phyloP scores from a whole-genome alignment of 2,888 invertebrate species.

The Hypomecis punctinalis region DNA sequence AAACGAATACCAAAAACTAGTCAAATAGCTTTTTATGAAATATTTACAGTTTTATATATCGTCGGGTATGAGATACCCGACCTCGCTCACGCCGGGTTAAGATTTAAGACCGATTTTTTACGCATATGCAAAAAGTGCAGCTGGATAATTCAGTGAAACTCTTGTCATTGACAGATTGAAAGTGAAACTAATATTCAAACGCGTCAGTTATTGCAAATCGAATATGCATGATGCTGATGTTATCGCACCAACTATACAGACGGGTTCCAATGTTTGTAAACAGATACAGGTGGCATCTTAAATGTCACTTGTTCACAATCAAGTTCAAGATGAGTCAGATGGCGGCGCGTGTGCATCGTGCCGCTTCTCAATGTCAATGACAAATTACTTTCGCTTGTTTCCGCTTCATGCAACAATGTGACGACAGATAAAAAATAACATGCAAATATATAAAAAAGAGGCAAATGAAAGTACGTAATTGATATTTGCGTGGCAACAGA shows the following conservation, averaged over 20 bases:
- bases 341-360: conserved; percentile 50
- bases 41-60: no score
- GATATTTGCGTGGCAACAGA: conserved; percentile 36
- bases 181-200: conserved; percentile 6
- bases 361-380: conserved; percentile 73
- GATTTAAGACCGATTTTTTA: background rate
- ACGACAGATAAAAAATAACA: conserved; percentile 32
- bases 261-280: conserved; percentile 46
- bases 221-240: conserved; percentile 1
- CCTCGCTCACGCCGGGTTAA: no score
- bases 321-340: conserved; percentile 77
- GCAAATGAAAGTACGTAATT: conserved; percentile 30
- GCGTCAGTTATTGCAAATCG: background rate
- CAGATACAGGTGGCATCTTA: conserved; percentile 43
- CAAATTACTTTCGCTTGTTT: conserved; percentile 68
- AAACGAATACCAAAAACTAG: no score
- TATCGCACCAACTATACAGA: conserved; percentile 17
- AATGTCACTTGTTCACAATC: conserved; percentile 64
- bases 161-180: conserved; percentile 1
- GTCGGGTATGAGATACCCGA: no score
- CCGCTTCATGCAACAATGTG: conserved; percentile 49
- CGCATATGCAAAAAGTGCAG: background rate
- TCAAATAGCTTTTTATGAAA: no score
- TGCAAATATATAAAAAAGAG: conserved; percentile 33
- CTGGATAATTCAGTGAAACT: background rate